Evolutionary conservation across 2,113 vertebrate genomes (phyloP).

Genomic region (Orcinus orca): DNA sequence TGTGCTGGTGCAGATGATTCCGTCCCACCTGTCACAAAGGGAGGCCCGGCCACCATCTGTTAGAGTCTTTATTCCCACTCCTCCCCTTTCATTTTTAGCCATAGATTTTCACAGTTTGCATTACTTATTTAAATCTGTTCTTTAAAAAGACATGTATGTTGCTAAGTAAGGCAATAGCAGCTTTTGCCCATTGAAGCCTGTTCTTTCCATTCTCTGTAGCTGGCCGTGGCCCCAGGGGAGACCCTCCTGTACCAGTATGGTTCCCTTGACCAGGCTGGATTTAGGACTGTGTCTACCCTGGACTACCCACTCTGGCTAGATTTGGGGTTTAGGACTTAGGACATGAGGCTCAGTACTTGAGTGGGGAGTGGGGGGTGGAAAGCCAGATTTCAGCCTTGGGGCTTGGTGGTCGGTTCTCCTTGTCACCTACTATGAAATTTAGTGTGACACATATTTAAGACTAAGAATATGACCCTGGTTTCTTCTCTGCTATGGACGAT

Average conservation of each 20-base stretch:
- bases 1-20: not conserved
- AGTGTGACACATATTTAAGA: not conserved
- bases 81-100: conserved; percentile 50
- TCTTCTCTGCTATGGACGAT: not conserved
- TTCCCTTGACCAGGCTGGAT: not conserved
- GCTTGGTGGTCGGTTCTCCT: not conserved
- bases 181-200: conserved; percentile 40
- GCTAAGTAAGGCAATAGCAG: conserved; percentile 50
- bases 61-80: not conserved
- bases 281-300: not conserved
- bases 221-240: not conserved
- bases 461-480: not conserved
- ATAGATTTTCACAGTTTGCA: conserved; percentile 64
- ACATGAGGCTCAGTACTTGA: not conserved
- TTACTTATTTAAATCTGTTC: conserved; percentile 68
- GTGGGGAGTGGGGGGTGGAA: not conserved
- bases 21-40: conserved; percentile 48
- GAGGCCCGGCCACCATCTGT: conserved; percentile 55
- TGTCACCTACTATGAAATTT: not conserved
- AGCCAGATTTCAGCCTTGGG: not conserved
- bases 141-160: conserved; percentile 38
- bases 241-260: not conserved
- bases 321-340: not conserved
- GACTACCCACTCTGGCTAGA: not conserved
- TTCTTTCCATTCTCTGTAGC: not conserved